phyloP scores from a whole-genome alignment of 2,113 vertebrate genomes.

The Petromus typicus region DNA sequence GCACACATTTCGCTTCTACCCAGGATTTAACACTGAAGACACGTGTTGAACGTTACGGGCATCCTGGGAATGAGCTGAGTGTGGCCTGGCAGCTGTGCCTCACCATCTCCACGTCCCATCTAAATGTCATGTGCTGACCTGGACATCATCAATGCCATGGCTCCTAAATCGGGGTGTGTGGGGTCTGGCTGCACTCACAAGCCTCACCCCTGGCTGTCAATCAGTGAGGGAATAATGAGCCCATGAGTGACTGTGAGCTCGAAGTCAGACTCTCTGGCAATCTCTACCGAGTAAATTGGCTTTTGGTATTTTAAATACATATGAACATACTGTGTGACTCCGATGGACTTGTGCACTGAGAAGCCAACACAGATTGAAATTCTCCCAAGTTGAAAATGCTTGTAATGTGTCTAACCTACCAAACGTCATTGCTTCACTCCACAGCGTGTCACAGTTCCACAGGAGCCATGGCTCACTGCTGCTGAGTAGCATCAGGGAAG shows the following conservation, averaged over 20 bases:
- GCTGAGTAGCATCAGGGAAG: fast-evolving
- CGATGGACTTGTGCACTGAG: neutral
- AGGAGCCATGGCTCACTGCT: neutral
- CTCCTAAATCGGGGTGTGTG: neutral
- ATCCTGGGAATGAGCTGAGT: neutral
- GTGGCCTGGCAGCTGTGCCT: neutral
- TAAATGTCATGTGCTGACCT: neutral
- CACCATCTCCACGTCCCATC: neutral
- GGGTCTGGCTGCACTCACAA: neutral
- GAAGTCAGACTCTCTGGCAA: neutral
- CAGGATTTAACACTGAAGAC: neutral
- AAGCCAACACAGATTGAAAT: neutral
- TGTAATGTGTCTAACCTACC: no score
- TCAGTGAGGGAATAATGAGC: neutral
- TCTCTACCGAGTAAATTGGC: neutral
- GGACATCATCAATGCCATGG: neutral
- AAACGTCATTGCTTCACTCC: neutral
- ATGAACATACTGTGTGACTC: no score
- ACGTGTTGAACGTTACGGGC: neutral
- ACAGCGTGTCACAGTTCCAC: no score
- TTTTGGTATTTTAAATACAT: neutral
- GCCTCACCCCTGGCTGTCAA: neutral
- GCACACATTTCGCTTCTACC: neutral
- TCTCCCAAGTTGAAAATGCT: neutral
- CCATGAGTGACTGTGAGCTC: neutral